A percentile compares a stretch with the other conserved stretches of the same genome.
phyloP scores from a whole-genome alignment of 2,888 invertebrate species.

The Hermaeophaga mercurialis region DNA sequence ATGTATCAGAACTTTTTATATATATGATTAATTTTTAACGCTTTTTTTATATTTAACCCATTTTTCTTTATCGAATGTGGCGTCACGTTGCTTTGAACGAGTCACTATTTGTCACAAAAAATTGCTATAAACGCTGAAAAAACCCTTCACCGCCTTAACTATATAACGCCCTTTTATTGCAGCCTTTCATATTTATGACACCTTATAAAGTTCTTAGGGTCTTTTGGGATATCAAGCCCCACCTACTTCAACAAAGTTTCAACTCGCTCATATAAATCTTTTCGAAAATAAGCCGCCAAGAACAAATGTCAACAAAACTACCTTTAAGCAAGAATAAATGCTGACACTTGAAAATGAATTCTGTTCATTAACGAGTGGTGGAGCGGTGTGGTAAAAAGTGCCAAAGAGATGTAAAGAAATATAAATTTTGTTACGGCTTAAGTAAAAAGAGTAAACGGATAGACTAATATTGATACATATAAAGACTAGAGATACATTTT shows the following conservation, averaged over 20 bases:
- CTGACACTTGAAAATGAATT: constrained; percentile 25
- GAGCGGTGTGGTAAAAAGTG: too few species aligned
- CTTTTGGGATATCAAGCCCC: constrained; percentile 25
- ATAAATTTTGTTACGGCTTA: too few species aligned
- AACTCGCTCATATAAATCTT: constrained; percentile 34
- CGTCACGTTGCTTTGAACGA: neutral
- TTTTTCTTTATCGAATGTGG: too few species aligned
- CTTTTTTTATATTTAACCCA: too few species aligned
- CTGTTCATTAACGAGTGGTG: constrained; percentile 31
- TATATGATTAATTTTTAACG: too few species aligned
- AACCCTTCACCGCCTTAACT: constrained; percentile 24
- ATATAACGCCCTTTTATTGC: constrained; percentile 33
- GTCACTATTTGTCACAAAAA: constrained; percentile 32
- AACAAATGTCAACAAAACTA: constrained; percentile 34
- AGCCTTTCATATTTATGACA: constrained; percentile 35
- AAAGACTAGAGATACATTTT: too few species aligned
- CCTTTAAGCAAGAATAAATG: constrained; percentile 27
- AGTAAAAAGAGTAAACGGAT: too few species aligned
- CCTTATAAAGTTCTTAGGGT: constrained; percentile 34
- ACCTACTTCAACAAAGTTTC: constrained; percentile 32
- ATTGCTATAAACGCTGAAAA: constrained; percentile 24
- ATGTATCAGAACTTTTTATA: too few species aligned
- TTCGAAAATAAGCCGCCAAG: constrained; percentile 29
- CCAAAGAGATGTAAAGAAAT: too few species aligned
- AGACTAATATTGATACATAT: too few species aligned